A percentile compares a stretch with the other conserved stretches of the same genome.
Conservation (phyloP, 2,113 vertebrate genomes). For the Perognathus longimembris region DNA sequence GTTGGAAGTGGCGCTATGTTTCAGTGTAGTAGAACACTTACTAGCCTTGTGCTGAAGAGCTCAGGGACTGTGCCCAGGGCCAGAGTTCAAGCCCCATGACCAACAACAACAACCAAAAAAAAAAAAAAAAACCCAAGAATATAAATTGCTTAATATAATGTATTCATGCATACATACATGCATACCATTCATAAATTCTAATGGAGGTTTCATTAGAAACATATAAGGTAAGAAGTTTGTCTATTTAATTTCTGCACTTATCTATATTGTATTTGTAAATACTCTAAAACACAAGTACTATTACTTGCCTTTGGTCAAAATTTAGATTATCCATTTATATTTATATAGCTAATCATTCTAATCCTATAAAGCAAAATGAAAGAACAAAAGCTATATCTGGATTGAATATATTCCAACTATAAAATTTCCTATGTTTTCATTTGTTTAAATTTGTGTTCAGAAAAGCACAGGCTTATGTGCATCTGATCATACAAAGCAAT, state of each 20-base stretch:
- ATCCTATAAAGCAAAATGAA: neutral
- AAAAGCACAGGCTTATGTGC: too few species aligned
- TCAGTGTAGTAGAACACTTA: too few species aligned
- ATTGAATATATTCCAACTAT: neutral
- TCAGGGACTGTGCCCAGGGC: too few species aligned
- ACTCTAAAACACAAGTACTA: neutral
- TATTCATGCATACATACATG: too few species aligned
- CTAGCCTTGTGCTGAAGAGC: too few species aligned
- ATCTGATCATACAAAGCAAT: too few species aligned
- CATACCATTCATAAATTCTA: neutral
- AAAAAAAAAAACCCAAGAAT: too few species aligned
- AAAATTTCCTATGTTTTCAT: neutral
- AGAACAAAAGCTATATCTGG: neutral
- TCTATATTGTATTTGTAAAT: neutral
- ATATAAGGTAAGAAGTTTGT: neutral
- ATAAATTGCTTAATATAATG: neutral
- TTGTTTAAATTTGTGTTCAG: conserved; percentile 30
- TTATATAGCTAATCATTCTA: neutral
- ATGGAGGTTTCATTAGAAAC: neutral
- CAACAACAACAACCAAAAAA: too few species aligned
- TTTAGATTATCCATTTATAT: neutral
- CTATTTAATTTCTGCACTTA: too few species aligned
- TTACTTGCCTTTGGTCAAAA: neutral
- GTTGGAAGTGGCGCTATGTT: too few species aligned
- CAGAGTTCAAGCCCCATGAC: too few species aligned